A percentile compares a stretch with the other conserved stretches of the same genome.
These are phyloP conservation scores for Troilus luridus DNA, from an alignment of 2,888 invertebrate genomes.

Conservation along the genomic window DNA sequence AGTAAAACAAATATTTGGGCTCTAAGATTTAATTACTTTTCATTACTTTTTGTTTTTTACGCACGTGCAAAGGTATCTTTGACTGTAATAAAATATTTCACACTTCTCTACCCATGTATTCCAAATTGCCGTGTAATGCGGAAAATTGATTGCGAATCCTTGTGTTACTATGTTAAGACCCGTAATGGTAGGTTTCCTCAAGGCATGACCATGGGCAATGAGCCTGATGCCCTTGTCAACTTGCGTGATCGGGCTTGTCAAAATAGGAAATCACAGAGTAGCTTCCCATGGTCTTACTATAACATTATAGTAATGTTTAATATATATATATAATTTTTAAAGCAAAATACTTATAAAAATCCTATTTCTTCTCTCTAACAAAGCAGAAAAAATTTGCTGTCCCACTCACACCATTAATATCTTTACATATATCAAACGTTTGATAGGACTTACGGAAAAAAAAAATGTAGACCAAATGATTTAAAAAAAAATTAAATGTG, in stretches of 20 bases:
- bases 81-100: neutral
- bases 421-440: no score
- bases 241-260: slow-evolving; percentile 5
- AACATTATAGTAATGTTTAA: neutral
- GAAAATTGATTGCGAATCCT: neutral
- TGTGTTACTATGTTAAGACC: neutral
- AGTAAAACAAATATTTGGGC: no score
- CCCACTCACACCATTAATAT: no score
- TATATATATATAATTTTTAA: no score
- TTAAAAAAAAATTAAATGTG: no score
- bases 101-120: neutral
- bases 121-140: neutral
- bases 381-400: no score
- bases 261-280: neutral
- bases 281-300: neutral
- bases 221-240: neutral
- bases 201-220: neutral
- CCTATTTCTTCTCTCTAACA: no score
- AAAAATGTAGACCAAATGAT: no score
- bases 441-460: no score
- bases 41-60: neutral
- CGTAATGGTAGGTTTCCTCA: neutral
- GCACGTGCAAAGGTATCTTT: neutral
- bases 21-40: no score
- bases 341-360: no score